These are phyloP conservation scores for Zosterops borbonicus DNA, from an alignment of 2,113 vertebrate species.

Conservation along the genomic window DNA sequence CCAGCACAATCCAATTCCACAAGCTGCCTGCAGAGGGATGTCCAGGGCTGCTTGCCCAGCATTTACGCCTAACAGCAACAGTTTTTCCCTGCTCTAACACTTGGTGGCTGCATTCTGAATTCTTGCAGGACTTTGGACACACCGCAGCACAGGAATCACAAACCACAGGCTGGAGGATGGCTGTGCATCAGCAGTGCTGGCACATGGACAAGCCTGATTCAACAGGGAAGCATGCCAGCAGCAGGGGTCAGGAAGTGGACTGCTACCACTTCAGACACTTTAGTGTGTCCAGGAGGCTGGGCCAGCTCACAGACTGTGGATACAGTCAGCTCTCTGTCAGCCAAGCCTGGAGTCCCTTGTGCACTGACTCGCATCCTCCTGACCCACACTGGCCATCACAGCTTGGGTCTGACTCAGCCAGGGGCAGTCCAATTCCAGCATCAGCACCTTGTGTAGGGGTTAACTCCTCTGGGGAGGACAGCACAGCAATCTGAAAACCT, in stretches of 20 bases:
- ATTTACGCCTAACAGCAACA: not conserved
- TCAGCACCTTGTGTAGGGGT: not conserved
- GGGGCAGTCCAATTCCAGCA: not conserved
- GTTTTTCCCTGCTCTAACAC: not conserved
- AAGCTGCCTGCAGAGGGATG: constrained; percentile 61
- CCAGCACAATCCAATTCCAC: not conserved
- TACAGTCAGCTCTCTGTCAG: constrained; percentile 11
- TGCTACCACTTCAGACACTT: constrained; percentile 16
- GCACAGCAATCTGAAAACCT: not conserved
- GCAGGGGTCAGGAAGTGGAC: not conserved
- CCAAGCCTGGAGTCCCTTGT: not conserved
- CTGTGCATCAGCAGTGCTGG: not conserved
- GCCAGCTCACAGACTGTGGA: not conserved
- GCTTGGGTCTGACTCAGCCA: not conserved
- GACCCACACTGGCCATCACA: not conserved
- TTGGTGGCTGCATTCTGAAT: constrained; percentile 5
- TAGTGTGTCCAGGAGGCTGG: not conserved
- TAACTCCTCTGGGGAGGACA: not conserved
- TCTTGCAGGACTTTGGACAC: not conserved
- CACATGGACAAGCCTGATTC: not conserved
- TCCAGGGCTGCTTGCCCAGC: constrained; percentile 9
- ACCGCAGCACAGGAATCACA: not conserved
- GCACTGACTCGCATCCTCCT: constrained; percentile 6
- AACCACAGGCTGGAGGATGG: not conserved
- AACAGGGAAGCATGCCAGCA: not conserved